Percentiles rank a stretch among this genome's conserved stretches.
Conservation (phyloP, 2,888 invertebrate species). For the Brachylomia viminalis region DNA sequence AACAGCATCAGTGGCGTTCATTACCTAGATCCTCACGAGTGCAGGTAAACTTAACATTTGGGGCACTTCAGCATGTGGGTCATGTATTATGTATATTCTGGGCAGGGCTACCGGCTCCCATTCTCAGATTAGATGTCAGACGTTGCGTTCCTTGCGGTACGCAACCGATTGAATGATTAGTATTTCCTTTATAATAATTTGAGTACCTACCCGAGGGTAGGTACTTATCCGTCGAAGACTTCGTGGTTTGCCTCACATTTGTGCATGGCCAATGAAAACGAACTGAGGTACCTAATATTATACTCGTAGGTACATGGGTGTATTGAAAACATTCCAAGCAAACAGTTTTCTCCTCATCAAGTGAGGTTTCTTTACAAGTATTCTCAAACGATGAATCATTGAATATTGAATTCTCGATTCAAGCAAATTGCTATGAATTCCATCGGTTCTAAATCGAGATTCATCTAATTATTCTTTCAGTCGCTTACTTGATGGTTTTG, state of each 20-base stretch:
- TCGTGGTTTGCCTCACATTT: conserved; percentile 14
- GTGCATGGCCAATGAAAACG: conserved; percentile 12
- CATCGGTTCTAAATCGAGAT: conserved; percentile 3
- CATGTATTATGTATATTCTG: background rate
- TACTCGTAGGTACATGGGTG: background rate
- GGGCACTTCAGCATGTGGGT: background rate
- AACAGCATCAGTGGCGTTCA: background rate
- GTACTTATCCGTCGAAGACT: background rate
- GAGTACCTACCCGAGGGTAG: no score
- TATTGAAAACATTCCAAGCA: conserved; percentile 1
- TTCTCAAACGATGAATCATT: background rate
- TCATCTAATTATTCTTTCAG: conserved; percentile 2
- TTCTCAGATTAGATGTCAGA: background rate
- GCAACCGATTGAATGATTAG: no score
- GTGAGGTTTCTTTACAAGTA: background rate
- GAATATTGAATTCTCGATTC: background rate
- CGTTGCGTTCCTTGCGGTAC: no score
- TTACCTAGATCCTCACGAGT: background rate
- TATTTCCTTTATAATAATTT: no score
- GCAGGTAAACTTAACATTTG: background rate
- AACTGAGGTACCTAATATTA: background rate
- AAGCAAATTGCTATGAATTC: background rate
- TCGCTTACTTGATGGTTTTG: background rate
- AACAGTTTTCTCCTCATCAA: background rate
- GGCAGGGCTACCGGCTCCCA: background rate